Percentiles rank a stretch among this genome's conserved stretches.
Evolutionary conservation across 1,140 invertebrate genomes (phyloP).

Genomic region (Drosophila takahashii): DNA sequence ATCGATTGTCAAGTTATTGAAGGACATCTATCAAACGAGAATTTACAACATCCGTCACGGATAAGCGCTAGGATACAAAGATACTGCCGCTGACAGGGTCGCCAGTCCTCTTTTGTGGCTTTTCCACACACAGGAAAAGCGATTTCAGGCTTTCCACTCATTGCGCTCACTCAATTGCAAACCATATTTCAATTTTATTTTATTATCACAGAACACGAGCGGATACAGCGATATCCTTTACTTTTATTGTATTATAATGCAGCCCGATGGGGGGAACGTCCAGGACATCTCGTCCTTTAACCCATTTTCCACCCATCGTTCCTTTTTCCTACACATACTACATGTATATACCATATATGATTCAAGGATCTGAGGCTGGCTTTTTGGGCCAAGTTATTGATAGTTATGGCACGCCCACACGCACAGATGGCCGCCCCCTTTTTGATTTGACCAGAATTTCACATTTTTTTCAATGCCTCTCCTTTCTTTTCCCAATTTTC

Average conservation of each 20-base stretch:
- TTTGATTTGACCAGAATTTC: constrained; percentile 64
- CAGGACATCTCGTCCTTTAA: constrained; percentile 37
- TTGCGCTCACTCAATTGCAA: constrained; percentile 75
- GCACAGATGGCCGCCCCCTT: constrained; percentile 41
- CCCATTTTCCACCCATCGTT: constrained; percentile 35
- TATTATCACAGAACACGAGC: constrained; percentile 63
- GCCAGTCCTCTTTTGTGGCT: constrained; percentile 25
- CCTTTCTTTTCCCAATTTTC: neutral
- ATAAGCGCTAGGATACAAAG: constrained; percentile 24
- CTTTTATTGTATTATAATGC: constrained; percentile 69
- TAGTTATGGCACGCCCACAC: constrained; percentile 73
- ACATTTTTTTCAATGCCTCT: constrained; percentile 11
- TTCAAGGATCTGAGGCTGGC: constrained; percentile 23
- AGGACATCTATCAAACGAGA: constrained; percentile 39
- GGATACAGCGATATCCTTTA: constrained; percentile 68
- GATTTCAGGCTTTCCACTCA: constrained; percentile 59
- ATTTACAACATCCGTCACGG: constrained; percentile 47
- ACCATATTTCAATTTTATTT: constrained; percentile 82
- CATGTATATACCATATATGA: neutral
- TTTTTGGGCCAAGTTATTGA: constrained; percentile 71
- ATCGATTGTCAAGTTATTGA: constrained; percentile 51
- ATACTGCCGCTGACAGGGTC: constrained; percentile 20
- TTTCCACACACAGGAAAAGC: constrained; percentile 20
- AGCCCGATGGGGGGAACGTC: constrained; percentile 6
- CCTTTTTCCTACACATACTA: neutral